phyloP scores from a whole-genome alignment of 2,888 invertebrate species.

The Brachyopa scutellaris region DNA sequence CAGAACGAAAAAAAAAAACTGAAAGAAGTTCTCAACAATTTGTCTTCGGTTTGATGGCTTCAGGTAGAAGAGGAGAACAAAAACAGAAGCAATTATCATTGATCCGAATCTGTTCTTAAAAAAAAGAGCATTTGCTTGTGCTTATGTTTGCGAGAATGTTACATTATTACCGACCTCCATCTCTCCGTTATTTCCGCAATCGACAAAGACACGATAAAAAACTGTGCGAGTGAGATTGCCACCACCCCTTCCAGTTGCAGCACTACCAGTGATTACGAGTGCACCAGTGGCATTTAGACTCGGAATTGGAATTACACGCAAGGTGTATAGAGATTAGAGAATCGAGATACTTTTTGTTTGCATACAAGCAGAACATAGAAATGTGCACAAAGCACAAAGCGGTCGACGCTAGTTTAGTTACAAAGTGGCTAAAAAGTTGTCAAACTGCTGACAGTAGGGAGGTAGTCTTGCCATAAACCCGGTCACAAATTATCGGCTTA shows the following conservation, averaged over 20 bases:
- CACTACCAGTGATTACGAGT: not conserved
- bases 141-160: not conserved
- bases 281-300: constrained; percentile 35
- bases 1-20: not conserved
- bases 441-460: not conserved
- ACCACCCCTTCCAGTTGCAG: not conserved
- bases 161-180: constrained; percentile 45
- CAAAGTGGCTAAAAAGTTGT: constrained; percentile 3
- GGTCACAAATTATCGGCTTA: not conserved
- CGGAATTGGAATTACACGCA: constrained; percentile 51
- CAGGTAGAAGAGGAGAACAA: constrained; percentile 14
- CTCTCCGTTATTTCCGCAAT: constrained; percentile 58
- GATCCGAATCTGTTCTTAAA: constrained; percentile 55
- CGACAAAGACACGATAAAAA: constrained; percentile 41
- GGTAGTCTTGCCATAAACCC: constrained; percentile 20
- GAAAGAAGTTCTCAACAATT: constrained; percentile 9
- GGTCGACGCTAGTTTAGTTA: not conserved
- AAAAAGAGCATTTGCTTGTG: constrained; percentile 13
- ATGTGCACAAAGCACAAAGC: not conserved
- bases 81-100: constrained; percentile 28
- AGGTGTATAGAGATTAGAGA: constrained; percentile 9
- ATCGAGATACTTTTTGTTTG: constrained; percentile 14
- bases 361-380: constrained; percentile 42
- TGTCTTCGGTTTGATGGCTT: constrained; percentile 21
- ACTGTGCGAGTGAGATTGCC: constrained; percentile 39